phyloP scores from a whole-genome alignment of 2,888 invertebrate genomes.

The Marasmarcha lunaedactyla region DNA sequence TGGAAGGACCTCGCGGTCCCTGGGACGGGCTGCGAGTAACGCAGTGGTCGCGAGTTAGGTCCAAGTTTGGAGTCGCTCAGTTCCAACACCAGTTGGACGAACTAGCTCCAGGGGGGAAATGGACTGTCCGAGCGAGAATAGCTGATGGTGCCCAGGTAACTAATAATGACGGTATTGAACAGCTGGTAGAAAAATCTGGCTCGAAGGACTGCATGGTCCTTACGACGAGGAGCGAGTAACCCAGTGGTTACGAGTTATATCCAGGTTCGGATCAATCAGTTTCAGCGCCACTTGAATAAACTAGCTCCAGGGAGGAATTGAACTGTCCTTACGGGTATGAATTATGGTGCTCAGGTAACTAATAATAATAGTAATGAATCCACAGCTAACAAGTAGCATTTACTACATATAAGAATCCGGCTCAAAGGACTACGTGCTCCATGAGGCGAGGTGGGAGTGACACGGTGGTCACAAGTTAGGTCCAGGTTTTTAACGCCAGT shows the following conservation, averaged over 20 bases:
- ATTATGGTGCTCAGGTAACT: constrained; percentile 51
- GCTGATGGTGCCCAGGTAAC: constrained; percentile 50
- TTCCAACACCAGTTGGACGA: constrained; percentile 52
- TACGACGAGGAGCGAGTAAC: constrained; percentile 69
- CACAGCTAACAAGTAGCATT: too few species aligned
- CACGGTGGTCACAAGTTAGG: constrained; percentile 73
- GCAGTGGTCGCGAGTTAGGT: constrained; percentile 73
- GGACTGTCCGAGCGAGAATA: constrained; percentile 41
- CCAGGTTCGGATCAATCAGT: constrained; percentile 73
- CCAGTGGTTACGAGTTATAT: constrained; percentile 73
- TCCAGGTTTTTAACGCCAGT: constrained; percentile 56
- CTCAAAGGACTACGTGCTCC: constrained; percentile 74
- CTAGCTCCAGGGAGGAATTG: constrained; percentile 46
- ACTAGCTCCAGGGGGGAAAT: constrained; percentile 43
- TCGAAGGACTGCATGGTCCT: constrained; percentile 73
- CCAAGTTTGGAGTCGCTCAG: constrained; percentile 73
- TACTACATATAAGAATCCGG: too few species aligned
- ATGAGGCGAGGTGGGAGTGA: constrained; percentile 66
- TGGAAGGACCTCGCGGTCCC: constrained; percentile 73
- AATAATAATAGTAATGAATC: too few species aligned
- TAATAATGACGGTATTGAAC: too few species aligned
- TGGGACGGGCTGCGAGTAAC: constrained; percentile 69
- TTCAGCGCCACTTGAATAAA: constrained; percentile 52
- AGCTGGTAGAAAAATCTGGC: too few species aligned
- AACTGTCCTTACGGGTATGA: constrained; percentile 39